A percentile compares a stretch with the other conserved stretches of the same genome.
Conservation (phyloP, 2,888 invertebrate species). For the Podabrus alpinus region DNA sequence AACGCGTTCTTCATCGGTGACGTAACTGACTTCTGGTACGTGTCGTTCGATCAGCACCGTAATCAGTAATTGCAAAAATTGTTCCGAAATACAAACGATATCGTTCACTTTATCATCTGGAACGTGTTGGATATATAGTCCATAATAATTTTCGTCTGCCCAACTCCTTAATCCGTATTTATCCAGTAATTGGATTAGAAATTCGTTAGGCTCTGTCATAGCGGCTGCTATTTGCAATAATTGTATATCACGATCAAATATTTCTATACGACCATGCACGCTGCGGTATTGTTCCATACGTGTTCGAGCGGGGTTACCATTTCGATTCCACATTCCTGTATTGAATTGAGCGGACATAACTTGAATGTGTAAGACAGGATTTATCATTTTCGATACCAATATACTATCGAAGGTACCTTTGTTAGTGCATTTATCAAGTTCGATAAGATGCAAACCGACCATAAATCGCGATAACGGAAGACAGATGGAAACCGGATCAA, state of each 20-base stretch:
- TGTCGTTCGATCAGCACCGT: conserved; percentile 73
- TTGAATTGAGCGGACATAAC: conserved; percentile 88
- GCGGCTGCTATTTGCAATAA: conserved; percentile 87
- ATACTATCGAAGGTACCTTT: conserved; percentile 74
- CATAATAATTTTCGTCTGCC: conserved; percentile 74
- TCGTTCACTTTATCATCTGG: conserved; percentile 87
- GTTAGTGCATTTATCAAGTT: conserved; percentile 71
- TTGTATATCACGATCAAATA: conserved; percentile 91
- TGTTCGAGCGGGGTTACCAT: conserved; percentile 95
- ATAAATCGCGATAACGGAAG: conserved; percentile 89
- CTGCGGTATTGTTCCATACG: conserved; percentile 96
- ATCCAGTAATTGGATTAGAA: conserved; percentile 88
- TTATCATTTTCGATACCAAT: conserved; percentile 80
- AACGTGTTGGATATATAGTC: conserved; percentile 60
- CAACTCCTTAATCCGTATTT: conserved; percentile 88
- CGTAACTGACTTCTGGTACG: conserved; percentile 77
- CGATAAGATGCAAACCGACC: conserved; percentile 82
- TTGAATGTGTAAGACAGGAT: conserved; percentile 85
- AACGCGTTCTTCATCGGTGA: conserved; percentile 79
- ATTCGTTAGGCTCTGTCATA: conserved; percentile 87
- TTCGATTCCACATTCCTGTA: conserved; percentile 97
- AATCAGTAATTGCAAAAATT: conserved; percentile 86
- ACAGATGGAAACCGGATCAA: conserved; percentile 91
- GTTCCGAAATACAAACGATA: too few relatives aligned
- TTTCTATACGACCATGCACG: conserved; percentile 91